phyloP scores from a whole-genome alignment of 1,140 invertebrate species.

The Sitodiplosis mosellana region DNA sequence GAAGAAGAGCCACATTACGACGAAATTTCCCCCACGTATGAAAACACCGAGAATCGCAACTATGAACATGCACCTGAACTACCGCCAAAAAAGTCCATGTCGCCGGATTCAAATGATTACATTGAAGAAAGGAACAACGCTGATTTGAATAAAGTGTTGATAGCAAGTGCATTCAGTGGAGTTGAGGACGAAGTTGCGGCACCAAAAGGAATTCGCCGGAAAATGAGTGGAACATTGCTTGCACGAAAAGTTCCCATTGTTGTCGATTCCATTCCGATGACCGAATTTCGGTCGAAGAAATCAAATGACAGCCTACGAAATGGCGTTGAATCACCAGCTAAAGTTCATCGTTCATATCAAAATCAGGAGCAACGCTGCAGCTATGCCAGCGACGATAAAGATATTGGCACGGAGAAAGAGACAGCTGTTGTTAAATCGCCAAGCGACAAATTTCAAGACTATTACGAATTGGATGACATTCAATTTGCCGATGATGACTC shows the following conservation, averaged over 20 bases:
- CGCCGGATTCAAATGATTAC: neutral
- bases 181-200: neutral
- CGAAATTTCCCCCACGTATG: constrained; percentile 30
- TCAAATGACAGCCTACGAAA: neutral
- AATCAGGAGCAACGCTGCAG: neutral
- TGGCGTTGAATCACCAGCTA: neutral
- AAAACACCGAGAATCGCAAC: constrained; percentile 30
- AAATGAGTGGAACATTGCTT: neutral
- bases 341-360: neutral
- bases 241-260: neutral
- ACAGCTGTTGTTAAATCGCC: constrained; percentile 28
- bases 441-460: constrained; percentile 16
- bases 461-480: constrained; percentile 27
- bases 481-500: constrained; percentile 31
- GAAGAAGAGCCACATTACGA: constrained; percentile 13
- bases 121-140: neutral
- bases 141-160: neutral
- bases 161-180: neutral
- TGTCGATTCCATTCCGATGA: neutral
- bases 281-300: neutral
- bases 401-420: constrained; percentile 23
- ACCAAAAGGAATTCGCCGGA: neutral
- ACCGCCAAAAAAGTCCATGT: neutral
- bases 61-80: constrained; percentile 10
- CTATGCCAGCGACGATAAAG: neutral